These are phyloP conservation scores for Machaerirhynchus nigripectus DNA, from an alignment of 2,113 vertebrate species.

Conservation along the genomic window DNA sequence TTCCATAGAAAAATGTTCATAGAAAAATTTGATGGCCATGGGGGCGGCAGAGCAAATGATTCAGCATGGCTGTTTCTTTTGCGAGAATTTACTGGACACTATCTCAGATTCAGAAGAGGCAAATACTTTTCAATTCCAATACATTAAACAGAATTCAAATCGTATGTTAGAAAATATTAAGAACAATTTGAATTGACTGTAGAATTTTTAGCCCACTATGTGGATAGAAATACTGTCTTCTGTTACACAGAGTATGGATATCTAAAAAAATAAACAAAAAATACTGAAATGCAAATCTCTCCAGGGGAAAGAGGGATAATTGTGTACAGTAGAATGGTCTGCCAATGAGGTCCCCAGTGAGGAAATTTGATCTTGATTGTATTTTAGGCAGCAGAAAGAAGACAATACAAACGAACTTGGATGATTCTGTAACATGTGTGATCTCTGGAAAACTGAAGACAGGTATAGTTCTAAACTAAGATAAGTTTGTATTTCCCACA, in stretches of 20 bases:
- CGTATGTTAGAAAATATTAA: background rate
- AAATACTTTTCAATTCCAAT: background rate
- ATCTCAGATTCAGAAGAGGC: background rate
- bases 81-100: background rate
- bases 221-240: background rate
- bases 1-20: constrained; percentile 11
- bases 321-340: background rate
- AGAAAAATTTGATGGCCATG: background rate
- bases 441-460: background rate
- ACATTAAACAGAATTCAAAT: background rate
- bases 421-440: background rate
- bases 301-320: background rate
- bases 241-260: background rate
- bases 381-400: background rate
- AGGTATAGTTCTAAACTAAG: background rate
- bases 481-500: background rate
- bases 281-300: background rate
- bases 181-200: background rate
- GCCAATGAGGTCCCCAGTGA: background rate
- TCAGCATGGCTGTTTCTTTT: background rate
- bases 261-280: background rate
- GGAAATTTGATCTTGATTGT: background rate
- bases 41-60: background rate
- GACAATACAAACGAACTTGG: background rate
- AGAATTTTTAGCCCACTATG: background rate